Conservation (phyloP, 2,888 invertebrate species). For the Leuctra nigra region DNA sequence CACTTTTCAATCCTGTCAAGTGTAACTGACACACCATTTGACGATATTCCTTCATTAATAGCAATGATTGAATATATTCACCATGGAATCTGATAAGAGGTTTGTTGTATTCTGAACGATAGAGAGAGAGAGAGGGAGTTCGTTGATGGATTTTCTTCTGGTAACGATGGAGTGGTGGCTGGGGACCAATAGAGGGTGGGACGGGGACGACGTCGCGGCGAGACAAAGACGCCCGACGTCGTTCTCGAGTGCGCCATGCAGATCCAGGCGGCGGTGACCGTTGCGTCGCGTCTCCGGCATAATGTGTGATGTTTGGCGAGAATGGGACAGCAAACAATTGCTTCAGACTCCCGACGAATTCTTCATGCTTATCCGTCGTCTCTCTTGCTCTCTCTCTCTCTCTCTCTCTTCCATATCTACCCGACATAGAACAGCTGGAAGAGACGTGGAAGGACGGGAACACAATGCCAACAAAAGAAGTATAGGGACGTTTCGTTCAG, state of each 20-base stretch:
- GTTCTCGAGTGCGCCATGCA: too few relatives aligned
- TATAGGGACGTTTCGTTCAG: conserved; percentile 19
- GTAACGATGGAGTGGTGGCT: conserved; percentile 9
- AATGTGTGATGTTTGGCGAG: background rate
- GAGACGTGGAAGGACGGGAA: conserved; percentile 17
- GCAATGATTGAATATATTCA: conserved; percentile 29
- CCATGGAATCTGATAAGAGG: conserved; percentile 27
- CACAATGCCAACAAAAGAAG: conserved; percentile 19
- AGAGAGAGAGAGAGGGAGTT: conserved; percentile 13
- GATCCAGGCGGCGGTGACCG: background rate
- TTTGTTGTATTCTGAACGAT: conserved; percentile 21
- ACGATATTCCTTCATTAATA: conserved; percentile 29
- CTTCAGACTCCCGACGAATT: conserved; percentile 11
- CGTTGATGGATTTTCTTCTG: conserved; percentile 28
- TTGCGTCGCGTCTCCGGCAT: too few relatives aligned
- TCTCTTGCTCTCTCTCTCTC: conserved; percentile 12
- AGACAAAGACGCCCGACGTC: background rate
- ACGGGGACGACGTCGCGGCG: background rate
- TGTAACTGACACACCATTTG: conserved; percentile 30
- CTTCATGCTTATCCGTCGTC: conserved; percentile 15
- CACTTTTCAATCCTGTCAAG: conserved; percentile 27
- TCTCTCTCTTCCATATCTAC: too few relatives aligned
- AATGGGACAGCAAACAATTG: conserved; percentile 12
- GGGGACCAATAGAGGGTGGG: conserved; percentile 13
- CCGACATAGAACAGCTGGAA: conserved; percentile 17